Conservation (phyloP, 2,797 vertebrate species). For the Syndactyla subalaris region DNA sequence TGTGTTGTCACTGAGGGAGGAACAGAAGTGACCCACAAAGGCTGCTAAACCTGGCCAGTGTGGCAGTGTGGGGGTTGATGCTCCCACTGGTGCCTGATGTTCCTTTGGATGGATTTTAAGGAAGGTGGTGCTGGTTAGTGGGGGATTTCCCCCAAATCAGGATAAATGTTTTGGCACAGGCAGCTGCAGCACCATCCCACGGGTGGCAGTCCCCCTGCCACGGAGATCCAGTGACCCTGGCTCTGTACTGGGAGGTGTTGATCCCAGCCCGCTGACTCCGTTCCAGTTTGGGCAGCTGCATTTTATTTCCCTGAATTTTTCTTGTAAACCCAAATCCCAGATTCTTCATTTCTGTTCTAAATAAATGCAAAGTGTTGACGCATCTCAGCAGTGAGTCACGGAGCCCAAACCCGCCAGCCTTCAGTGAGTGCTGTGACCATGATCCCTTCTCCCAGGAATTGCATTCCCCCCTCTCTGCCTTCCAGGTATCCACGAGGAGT, state of each 20-base stretch:
- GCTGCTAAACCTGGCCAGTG: not conserved
- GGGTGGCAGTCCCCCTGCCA: not conserved
- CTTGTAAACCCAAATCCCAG: not conserved
- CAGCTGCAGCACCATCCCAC: not conserved
- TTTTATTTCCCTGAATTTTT: constrained; percentile 18
- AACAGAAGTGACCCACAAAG: fast-evolving
- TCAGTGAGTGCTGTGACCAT: fast-evolving
- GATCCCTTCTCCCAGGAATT: not conserved
- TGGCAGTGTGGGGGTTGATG: not conserved
- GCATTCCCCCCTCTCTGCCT: not conserved
- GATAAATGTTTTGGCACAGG: not conserved
- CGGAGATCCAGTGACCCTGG: not conserved
- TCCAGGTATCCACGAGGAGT: constrained; percentile 95
- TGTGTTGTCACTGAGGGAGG: not conserved
- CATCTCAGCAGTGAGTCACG: constrained; percentile 16
- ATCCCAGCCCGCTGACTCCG: not conserved
- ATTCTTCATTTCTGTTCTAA: not conserved
- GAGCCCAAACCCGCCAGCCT: not conserved
- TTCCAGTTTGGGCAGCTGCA: constrained; percentile 29
- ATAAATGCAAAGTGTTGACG: constrained; percentile 7
- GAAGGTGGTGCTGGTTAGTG: not conserved
- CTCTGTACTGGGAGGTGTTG: not conserved
- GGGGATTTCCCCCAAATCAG: not conserved
- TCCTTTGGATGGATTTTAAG: not conserved
- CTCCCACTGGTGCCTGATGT: not conserved